Base-by-base conservation (phyloP, 2,113 vertebrate genomes). In the Phyllostomus discolor region DNA sequence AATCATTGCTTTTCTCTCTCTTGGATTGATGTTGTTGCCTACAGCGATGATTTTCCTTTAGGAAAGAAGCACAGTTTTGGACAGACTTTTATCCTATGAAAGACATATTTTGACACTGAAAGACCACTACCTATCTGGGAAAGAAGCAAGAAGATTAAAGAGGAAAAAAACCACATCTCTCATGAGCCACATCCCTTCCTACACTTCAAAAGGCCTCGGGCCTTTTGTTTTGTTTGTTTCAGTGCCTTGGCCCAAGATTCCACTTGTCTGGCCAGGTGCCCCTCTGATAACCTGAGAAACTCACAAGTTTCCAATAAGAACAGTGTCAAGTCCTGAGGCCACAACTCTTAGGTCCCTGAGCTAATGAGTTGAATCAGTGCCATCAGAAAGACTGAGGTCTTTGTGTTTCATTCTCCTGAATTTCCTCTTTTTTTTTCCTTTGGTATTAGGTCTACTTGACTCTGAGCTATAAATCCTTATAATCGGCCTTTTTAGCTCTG, bases 21-120 rank as follows among this genome's bases (percentile, higher is more conserved):
- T 50, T 69, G 52, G 69, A 33, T 70, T 17, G 0, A 33, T 50
- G 57, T 48, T 33, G 17, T 75, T 92, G 81, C 43, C 43, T 84
- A 38, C 9, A 85, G 52, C 0, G 5, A 54, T 54, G 75, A 70
- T 14, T 50, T 70, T 89, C 66, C 85, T n/a, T 38, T 66, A 76
- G 46, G 8, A 75, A 38, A 85, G 50, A 17, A 22, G 66, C 38
- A 3, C 5, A 7, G 43, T 33, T 20, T 62, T 12, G 38, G 75
- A 76, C 15, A 24, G 88, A 20, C n/a, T 93, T 91, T 89, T 70
- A 66, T 78, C 50, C 75, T 87, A 11, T 10, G 69, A 67, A 72
- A 79, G 67, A 24, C 48, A 46, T 33, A 70, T 66, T 78, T 31
- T 4, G 20, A 52, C 59, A 46, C 31, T 28, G 73, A 22, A 26